Conservation (phyloP, 2,797 vertebrate genomes). For the Holocentrus rufus region DNA sequence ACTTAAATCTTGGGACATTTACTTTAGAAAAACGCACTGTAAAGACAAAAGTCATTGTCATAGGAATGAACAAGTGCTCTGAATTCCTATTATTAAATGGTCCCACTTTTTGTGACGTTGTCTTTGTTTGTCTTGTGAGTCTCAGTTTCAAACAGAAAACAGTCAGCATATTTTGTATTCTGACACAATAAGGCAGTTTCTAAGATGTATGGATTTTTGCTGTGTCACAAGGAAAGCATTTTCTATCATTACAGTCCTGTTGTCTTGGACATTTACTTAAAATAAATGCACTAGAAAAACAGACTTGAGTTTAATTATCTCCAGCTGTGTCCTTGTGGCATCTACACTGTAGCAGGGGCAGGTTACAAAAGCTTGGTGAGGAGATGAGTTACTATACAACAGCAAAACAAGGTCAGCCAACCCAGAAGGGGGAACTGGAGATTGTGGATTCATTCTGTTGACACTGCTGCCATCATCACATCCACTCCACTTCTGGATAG, state of each 20-base stretch:
- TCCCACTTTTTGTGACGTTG: not conserved
- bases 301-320: conserved; percentile 7
- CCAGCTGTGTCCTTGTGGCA: not conserved
- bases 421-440: not conserved
- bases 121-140: not conserved
- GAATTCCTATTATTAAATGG: not conserved
- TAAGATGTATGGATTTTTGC: not conserved
- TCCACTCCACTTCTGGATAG: too few species aligned
- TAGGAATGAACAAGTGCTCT: too few species aligned
- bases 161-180: not conserved
- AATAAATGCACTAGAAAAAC: not conserved
- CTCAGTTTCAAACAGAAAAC: not conserved
- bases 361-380: not conserved
- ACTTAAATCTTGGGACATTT: not conserved
- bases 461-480: not conserved
- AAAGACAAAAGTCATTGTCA: too few species aligned
- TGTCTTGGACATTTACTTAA: not conserved
- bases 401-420: not conserved
- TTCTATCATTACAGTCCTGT: not conserved
- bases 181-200: not conserved
- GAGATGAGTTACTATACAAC: not conserved
- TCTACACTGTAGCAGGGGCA: conserved; percentile 2
- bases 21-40: not conserved
- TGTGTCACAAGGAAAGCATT: not conserved
- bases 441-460: not conserved